Percentiles rank a stretch among this genome's conserved stretches.
Evolutionary conservation across 1,140 invertebrate species (phyloP).

Genomic region (Matsumurasca onukii): DNA sequence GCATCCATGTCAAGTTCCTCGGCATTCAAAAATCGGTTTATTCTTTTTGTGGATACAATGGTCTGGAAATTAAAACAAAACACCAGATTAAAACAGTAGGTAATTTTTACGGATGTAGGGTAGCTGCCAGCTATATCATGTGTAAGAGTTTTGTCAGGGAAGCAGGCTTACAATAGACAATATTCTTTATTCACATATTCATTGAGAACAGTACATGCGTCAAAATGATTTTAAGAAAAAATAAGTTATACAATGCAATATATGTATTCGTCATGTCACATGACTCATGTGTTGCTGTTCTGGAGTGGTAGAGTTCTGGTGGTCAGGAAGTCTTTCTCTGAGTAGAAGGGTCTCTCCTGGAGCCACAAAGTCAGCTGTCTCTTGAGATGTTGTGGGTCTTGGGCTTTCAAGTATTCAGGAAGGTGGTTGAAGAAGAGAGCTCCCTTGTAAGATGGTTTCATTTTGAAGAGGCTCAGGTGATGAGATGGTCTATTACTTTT

Average conservation of each 20-base stretch:
- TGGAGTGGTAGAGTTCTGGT: too few relatives aligned
- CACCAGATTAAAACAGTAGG: neutral
- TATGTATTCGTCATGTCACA: neutral
- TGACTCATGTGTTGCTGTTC: neutral
- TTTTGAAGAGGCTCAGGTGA: too few relatives aligned
- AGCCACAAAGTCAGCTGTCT: too few relatives aligned
- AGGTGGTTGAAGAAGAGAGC: too few relatives aligned
- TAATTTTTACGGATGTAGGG: neutral
- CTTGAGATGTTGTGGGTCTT: too few relatives aligned
- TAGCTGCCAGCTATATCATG: neutral
- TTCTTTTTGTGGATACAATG: conserved; percentile 48
- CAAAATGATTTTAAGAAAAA: too few relatives aligned
- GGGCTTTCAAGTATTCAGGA: too few relatives aligned
- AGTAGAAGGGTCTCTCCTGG: too few relatives aligned
- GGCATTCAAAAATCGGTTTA: conserved; percentile 86
- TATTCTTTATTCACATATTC: too few relatives aligned
- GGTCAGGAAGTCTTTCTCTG: too few relatives aligned
- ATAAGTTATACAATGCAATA: neutral
- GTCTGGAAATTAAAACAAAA: conserved; percentile 40
- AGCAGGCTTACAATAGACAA: neutral
- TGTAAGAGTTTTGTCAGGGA: neutral
- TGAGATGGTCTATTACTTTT: conserved; percentile 1
- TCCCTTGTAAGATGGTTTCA: too few relatives aligned
- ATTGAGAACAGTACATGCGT: too few relatives aligned
- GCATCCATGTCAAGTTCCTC: conserved; percentile 77